A percentile compares a stretch with the other conserved stretches of the same genome.
Evolutionary conservation across 1,140 invertebrate genomes (phyloP).

Genomic region (Linepithema humile): DNA sequence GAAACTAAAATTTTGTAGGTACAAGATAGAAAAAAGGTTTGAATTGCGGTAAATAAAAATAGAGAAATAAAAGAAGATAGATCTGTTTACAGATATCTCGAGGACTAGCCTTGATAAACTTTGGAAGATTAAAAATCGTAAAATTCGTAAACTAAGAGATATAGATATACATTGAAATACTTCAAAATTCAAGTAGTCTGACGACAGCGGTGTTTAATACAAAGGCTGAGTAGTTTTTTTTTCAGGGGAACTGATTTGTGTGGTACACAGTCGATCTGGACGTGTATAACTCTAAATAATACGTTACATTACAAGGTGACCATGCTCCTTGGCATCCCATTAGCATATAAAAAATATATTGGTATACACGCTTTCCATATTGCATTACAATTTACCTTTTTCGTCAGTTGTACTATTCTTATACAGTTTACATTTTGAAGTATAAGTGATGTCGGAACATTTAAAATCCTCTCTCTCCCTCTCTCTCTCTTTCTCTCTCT

Average conservation of each 20-base stretch:
- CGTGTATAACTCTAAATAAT: conserved; percentile 73
- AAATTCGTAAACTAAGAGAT: conserved; percentile 53
- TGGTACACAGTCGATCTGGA: conserved; percentile 63
- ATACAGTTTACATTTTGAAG: conserved; percentile 70
- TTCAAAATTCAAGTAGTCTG: conserved; percentile 57
- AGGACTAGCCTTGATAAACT: conserved; percentile 81
- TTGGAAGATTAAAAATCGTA: conserved; percentile 73
- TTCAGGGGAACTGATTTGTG: conserved; percentile 70
- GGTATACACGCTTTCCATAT: conserved; percentile 81
- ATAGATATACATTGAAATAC: conserved; percentile 61
- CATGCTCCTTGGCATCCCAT: conserved; percentile 78
- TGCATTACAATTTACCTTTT: conserved; percentile 79
- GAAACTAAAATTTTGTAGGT: conserved; percentile 80
- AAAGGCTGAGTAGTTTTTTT: conserved; percentile 70
- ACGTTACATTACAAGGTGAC: conserved; percentile 71
- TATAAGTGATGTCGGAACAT: conserved; percentile 62
- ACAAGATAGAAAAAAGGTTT: conserved; percentile 81
- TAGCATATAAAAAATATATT: conserved; percentile 84
- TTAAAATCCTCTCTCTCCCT: conserved; percentile 44
- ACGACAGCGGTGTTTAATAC: conserved; percentile 63
- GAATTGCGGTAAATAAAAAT: conserved; percentile 71
- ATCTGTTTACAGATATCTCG: conserved; percentile 73
- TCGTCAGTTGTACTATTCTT: conserved; percentile 78
- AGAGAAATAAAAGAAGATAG: conserved; percentile 60
- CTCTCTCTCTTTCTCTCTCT: conserved; percentile 14